phyloP scores from a whole-genome alignment of 2,888 invertebrate species.

The Drosophila nigricruria region DNA sequence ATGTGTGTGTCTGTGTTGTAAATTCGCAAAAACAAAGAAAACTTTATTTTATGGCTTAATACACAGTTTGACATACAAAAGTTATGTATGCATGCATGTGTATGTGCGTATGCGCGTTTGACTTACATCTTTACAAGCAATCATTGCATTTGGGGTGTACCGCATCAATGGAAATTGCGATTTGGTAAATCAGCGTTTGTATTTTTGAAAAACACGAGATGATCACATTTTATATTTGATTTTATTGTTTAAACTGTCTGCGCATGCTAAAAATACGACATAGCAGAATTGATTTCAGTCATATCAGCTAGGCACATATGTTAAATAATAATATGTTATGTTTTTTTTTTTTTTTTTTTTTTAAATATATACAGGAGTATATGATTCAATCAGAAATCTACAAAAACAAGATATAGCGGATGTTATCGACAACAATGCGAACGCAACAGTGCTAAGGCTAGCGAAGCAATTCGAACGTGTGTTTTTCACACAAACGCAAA shows the following conservation, averaged over 20 bases:
- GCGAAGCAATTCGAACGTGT: constrained; percentile 4
- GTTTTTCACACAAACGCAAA: not conserved
- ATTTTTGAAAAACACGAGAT: constrained; percentile 4
- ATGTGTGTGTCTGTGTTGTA: not conserved
- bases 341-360: not conserved
- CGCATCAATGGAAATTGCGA: not conserved
- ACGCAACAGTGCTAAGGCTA: constrained; percentile 37
- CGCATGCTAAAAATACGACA: constrained; percentile 9
- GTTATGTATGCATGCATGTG: too few species aligned
- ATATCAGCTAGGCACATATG: not conserved
- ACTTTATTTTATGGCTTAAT: not conserved
- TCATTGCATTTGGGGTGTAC: constrained; percentile 30
- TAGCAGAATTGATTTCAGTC: not conserved
- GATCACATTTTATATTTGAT: constrained; percentile 46
- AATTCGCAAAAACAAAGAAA: not conserved
- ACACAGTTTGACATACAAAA: not conserved
- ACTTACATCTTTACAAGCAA: constrained; percentile 59
- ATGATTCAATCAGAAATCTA: constrained; percentile 4
- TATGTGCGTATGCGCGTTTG: constrained; percentile 49
- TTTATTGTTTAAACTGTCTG: constrained; percentile 19
- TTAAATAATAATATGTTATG: not conserved
- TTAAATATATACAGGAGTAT: not conserved
- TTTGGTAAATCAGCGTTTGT: constrained; percentile 7
- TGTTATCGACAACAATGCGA: constrained; percentile 42
- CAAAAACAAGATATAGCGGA: constrained; percentile 13